These are phyloP conservation scores for Campoletis sonorensis DNA, from an alignment of 1,140 invertebrate species.

Conservation along the genomic window DNA sequence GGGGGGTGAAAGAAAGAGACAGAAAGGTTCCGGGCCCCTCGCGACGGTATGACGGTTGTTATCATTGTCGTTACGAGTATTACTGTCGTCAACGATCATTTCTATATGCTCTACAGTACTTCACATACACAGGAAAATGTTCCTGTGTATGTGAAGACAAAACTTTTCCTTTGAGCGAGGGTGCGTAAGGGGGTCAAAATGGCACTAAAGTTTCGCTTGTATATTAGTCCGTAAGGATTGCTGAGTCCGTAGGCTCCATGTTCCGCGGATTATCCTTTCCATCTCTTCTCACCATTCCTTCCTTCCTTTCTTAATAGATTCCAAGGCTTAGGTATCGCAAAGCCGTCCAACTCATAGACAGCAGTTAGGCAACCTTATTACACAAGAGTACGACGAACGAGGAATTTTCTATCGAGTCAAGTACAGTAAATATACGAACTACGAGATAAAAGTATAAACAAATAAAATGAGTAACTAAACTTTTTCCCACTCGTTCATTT, in stretches of 20 bases:
- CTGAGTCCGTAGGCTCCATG: conserved; percentile 7
- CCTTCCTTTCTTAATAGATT: conserved; percentile 12
- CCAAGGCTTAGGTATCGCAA: not conserved
- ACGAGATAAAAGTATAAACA: too few species aligned
- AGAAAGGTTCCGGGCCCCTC: not conserved
- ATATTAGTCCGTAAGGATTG: conserved; percentile 14
- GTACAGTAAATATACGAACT: too few species aligned
- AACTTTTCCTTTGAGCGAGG: not conserved
- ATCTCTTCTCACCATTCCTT: not conserved
- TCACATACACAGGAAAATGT: not conserved
- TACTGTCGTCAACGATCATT: conserved; percentile 42
- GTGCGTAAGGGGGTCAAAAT: not conserved
- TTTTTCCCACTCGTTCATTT: too few species aligned
- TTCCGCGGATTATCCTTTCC: not conserved
- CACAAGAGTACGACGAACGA: not conserved
- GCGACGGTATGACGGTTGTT: conserved; percentile 18
- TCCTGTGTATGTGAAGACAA: not conserved
- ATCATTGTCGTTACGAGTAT: conserved; percentile 41
- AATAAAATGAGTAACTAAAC: too few species aligned
- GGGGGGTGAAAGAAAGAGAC: not conserved
- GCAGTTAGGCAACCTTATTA: too few species aligned
- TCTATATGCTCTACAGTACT: not conserved
- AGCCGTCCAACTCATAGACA: not conserved
- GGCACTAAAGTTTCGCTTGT: not conserved
- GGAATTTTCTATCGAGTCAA: not conserved